Percentiles rank a stretch among this genome's conserved stretches.
phyloP scores from a whole-genome alignment of 2,888 invertebrate species.

The Xylocampa areola region DNA sequence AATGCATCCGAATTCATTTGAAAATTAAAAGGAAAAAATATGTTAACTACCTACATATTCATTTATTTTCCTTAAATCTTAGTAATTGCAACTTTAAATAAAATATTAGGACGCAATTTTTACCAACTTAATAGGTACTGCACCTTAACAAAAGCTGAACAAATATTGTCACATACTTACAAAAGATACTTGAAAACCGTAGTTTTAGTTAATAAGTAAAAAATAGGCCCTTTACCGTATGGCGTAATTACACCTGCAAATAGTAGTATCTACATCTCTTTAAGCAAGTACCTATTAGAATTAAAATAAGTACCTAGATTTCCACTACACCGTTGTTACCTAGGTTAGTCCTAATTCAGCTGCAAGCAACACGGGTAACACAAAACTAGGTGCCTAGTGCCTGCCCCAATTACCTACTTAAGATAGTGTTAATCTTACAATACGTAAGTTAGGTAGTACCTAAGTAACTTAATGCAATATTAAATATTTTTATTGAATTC shows the following conservation, averaged over 20 bases:
- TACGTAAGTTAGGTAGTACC: slow-evolving; percentile 9
- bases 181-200: slow-evolving; percentile 11
- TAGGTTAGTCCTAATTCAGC: slow-evolving; percentile 28
- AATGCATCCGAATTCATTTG: not conserved
- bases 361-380: slow-evolving; percentile 26
- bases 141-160: slow-evolving; percentile 29
- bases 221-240: slow-evolving; percentile 1
- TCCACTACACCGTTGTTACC: slow-evolving; percentile 27
- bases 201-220: slow-evolving; percentile 32
- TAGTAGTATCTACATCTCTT: slow-evolving; percentile 12
- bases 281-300: slow-evolving; percentile 8
- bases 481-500: slow-evolving; percentile 1
- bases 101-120: slow-evolving; percentile 11
- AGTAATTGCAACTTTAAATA: too few species aligned
- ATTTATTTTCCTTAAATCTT: not conserved
- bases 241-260: slow-evolving; percentile 17
- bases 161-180: slow-evolving; percentile 21
- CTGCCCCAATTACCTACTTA: slow-evolving; percentile 59
- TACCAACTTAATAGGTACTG: slow-evolving; percentile 6
- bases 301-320: slow-evolving; percentile 22
- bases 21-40: slow-evolving; percentile 6
- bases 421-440: slow-evolving; percentile 32
- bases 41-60: too few species aligned
- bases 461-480: slow-evolving; percentile 14
- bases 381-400: slow-evolving; percentile 42